These are phyloP conservation scores for Ctenochaetus hawaiiensis DNA, from an alignment of 2,797 vertebrate genomes.

Conservation along the genomic window DNA sequence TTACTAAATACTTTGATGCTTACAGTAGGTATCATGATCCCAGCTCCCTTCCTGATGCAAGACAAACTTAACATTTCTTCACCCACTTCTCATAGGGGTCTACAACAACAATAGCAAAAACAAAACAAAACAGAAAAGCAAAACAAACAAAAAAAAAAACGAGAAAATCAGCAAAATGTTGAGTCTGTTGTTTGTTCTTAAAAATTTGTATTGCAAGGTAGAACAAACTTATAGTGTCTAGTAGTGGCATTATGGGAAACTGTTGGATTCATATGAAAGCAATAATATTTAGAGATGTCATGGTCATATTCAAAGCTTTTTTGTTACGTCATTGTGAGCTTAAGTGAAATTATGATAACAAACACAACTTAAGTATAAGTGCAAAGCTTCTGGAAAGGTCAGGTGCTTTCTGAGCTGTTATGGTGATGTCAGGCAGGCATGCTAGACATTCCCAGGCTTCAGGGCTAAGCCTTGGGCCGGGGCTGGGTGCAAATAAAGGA, in stretches of 20 bases:
- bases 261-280: background rate
- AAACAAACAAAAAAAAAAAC: no score
- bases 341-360: conserved; percentile 17
- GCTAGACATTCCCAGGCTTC: conserved; percentile 38
- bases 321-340: background rate
- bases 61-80: no score
- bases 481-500: conserved; percentile 11
- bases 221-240: background rate
- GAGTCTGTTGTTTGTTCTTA: background rate
- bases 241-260: no score
- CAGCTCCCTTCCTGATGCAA: no score
- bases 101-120: no score
- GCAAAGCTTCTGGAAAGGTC: conserved; percentile 23
- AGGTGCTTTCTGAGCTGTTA: conserved; percentile 47
- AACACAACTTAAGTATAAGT: conserved; percentile 11
- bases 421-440: conserved; percentile 28
- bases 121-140: no score
- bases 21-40: background rate
- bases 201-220: background rate
- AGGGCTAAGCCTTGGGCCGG: conserved; percentile 17
- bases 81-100: no score
- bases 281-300: background rate
- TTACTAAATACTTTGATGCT: background rate
- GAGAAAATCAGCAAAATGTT: background rate
- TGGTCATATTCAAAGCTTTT: background rate